phyloP scores from a whole-genome alignment of 2,888 invertebrate genomes.

The Amphiduros pacificus region DNA sequence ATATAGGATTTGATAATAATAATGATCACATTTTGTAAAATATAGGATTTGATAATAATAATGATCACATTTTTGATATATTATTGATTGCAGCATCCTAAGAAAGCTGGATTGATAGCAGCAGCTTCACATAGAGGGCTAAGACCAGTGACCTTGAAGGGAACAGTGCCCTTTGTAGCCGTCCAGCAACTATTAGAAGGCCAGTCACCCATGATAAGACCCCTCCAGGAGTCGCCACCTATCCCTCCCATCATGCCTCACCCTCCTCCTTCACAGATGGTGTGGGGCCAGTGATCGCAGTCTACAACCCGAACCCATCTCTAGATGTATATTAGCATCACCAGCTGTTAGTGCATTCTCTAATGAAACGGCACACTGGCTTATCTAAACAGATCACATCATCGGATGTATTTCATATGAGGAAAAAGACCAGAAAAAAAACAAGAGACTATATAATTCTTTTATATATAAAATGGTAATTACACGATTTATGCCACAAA shows the following conservation, averaged over 20 bases:
- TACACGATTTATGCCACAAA: too few species aligned
- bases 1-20: not conserved
- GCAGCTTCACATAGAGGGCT: constrained; percentile 7
- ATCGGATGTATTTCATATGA: too few species aligned
- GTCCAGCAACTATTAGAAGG: constrained; percentile 24
- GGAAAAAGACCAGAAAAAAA: too few species aligned
- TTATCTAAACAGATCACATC: too few species aligned
- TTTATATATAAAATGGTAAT: too few species aligned
- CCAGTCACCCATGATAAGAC: constrained; percentile 19
- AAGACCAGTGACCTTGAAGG: constrained; percentile 17
- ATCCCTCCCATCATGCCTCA: constrained; percentile 23
- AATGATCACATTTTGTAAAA: not conserved
- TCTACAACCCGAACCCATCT: too few species aligned
- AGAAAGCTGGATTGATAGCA: constrained; percentile 13
- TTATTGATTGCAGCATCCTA: constrained; percentile 12
- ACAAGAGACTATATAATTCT: too few species aligned
- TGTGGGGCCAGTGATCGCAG: too few species aligned
- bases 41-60: not conserved
- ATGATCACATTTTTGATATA: too few species aligned
- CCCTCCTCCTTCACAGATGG: constrained; percentile 2
- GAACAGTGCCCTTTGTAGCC: constrained; percentile 13
- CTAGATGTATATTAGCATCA: too few species aligned
- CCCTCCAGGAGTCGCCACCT: constrained; percentile 18
- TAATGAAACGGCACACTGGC: too few species aligned
- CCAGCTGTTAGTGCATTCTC: too few species aligned